phyloP scores from a whole-genome alignment of 2,888 invertebrate species.

The Drosophila leonis region DNA sequence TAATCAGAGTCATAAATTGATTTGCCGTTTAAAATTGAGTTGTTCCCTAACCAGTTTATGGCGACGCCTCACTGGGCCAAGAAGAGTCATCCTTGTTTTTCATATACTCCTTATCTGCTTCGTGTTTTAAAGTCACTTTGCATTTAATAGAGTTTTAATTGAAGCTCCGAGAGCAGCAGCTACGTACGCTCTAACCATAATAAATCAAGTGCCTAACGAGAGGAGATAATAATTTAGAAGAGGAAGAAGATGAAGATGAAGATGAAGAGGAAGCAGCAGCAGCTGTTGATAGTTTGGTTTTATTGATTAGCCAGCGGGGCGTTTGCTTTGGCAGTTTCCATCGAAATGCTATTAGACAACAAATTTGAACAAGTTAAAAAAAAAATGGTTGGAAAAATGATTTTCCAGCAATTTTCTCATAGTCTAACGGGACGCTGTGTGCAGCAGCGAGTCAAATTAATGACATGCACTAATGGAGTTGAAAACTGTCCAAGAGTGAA shows the following conservation, averaged over 20 bases:
- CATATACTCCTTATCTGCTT: not conserved
- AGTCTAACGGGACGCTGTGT: conserved; percentile 56
- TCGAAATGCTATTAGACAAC: conserved; percentile 66
- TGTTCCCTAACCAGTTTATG: conserved; percentile 63
- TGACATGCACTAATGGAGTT: conserved; percentile 75
- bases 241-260: conserved; percentile 18
- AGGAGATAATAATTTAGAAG: conserved; percentile 62
- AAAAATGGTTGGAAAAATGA: conserved; percentile 1
- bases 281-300: conserved; percentile 60
- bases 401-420: conserved; percentile 31
- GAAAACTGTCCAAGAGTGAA: conserved; percentile 42
- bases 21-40: conserved; percentile 63
- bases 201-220: conserved; percentile 69
- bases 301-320: conserved; percentile 72
- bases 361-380: conserved; percentile 19
- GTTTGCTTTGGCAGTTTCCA: conserved; percentile 50
- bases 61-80: not conserved
- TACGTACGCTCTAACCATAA: conserved; percentile 17
- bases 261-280: conserved; percentile 8
- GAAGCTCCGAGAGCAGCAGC: conserved; percentile 33
- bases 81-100: not conserved
- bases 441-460: conserved; percentile 70
- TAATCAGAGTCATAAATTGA: conserved; percentile 71
- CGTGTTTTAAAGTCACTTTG: conserved; percentile 61
- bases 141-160: conserved; percentile 79